These are phyloP conservation scores for Aotus griseimembra DNA, from an alignment of 2,797 vertebrate species.

Conservation along the genomic window DNA sequence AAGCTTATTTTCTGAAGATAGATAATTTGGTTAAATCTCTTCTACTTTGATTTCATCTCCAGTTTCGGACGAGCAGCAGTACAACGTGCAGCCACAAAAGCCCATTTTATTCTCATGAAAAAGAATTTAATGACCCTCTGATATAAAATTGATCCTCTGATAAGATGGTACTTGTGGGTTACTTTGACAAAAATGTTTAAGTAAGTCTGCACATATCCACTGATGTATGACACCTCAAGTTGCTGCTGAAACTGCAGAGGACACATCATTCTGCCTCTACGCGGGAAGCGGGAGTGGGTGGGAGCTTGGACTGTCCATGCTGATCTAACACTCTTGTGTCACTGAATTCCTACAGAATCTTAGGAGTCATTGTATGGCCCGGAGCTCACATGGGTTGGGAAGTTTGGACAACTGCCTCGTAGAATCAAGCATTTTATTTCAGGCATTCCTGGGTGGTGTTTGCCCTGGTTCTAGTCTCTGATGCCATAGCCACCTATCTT, in stretches of 20 bases:
- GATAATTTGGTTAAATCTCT: constrained; percentile 83
- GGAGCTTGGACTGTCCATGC: too few species aligned
- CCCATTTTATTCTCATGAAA: constrained; percentile 84
- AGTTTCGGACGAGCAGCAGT: constrained; percentile 75
- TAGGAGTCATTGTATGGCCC: not conserved
- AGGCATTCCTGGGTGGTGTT: not conserved
- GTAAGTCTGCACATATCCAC: constrained; percentile 21
- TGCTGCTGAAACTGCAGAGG: not conserved
- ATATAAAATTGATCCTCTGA: constrained; percentile 82
- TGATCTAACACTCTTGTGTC: not conserved
- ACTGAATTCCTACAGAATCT: not conserved
- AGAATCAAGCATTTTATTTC: not conserved
- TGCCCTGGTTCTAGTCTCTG: not conserved
- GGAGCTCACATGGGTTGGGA: not conserved
- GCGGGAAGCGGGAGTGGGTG: not conserved
- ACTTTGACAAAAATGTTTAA: constrained; percentile 60
- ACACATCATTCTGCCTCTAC: not conserved
- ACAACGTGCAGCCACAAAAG: constrained; percentile 70
- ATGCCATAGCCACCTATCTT: not conserved
- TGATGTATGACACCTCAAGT: not conserved
- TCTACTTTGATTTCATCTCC: constrained; percentile 77
- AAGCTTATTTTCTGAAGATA: constrained; percentile 74
- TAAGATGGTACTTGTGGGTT: constrained; percentile 52
- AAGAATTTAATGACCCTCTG: constrained; percentile 79
- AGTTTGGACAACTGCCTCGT: not conserved